A percentile compares a stretch with the other conserved stretches of the same genome.
phyloP scores from a whole-genome alignment of 2,888 invertebrate species.

The Agrotis ipsilon region DNA sequence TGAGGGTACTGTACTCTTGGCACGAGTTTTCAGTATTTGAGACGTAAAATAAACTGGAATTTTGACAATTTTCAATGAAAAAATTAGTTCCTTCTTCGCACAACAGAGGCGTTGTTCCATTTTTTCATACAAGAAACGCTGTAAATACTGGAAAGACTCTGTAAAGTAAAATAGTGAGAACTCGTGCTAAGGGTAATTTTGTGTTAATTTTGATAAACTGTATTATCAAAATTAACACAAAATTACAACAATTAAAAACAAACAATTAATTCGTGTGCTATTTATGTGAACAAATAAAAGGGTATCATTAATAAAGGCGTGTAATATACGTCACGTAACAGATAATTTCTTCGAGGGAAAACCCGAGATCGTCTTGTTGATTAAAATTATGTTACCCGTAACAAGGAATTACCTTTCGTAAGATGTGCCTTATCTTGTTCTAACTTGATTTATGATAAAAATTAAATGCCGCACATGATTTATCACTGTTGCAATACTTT shows the following conservation, averaged over 20 bases:
- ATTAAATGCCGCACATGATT: constrained; percentile 47
- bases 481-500: constrained; percentile 39
- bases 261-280: background rate
- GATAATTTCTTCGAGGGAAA: constrained; percentile 42
- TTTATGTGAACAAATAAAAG: background rate
- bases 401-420: constrained; percentile 40
- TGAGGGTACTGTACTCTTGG: too few species aligned
- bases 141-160: too few species aligned
- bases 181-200: too few species aligned
- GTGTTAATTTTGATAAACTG: too few species aligned
- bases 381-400: constrained; percentile 37
- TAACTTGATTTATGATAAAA: constrained; percentile 35
- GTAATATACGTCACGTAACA: constrained; percentile 38
- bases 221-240: background rate
- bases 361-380: constrained; percentile 24
- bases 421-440: constrained; percentile 44
- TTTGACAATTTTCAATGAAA: too few species aligned
- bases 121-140: too few species aligned
- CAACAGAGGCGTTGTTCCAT: too few species aligned
- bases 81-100: too few species aligned
- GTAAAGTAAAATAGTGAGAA: too few species aligned
- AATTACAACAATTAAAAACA: constrained; percentile 8
- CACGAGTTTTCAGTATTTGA: too few species aligned
- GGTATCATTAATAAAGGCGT: constrained; percentile 23
- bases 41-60: too few species aligned